Evolutionary conservation across 2,113 vertebrate genomes (phyloP), one percentile per base, ranked within the genome.

Genomic region (Corythornis madagascariensis): DNA sequence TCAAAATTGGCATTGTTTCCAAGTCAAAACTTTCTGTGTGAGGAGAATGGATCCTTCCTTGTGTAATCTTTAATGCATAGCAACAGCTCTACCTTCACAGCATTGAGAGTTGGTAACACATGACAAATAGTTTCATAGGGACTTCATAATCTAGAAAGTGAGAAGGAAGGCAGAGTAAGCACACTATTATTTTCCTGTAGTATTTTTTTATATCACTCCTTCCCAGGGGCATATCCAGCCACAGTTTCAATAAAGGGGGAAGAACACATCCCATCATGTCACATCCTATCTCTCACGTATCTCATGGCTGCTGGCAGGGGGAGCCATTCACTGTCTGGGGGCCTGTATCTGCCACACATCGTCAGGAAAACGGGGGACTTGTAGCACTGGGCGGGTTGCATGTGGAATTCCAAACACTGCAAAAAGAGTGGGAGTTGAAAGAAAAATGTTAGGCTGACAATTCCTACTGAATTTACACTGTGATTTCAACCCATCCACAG

Each of bases 21-120:
- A 60, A 35, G 35, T n/a, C 69, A 78, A 8, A 91, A 42, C 25
- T 64, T 69, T 45, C 48, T 19, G 16, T 65, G 61, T 16, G 83
- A 94, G 76, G 40, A 48, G 79, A 63, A 67, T 52, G 47, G 28
- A 40, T 64, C 52, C 52, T 74, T 52, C 87, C 72, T 52, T 52
- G 83, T 80, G 31, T 59, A 67, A 71, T 43, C 65, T 88, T 31
- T 80, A 33, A 72, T 67, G 48, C 12, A 35, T 67, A 80, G 38
- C 42, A 94, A 42, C 79, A 91, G 69, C 75, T 89, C 64, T 75
- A 47, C 52, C 10, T 76, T 73, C 38, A 64, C 64, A 89, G 67
- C 59, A 20, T 12, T 0, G 1, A 48, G 80, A 78, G 42, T 1
- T 85, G 75, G 85, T 47, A 76, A 16, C 0, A 0, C 31, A 13